Evolutionary conservation across 1,140 invertebrate species (phyloP).

Genomic region (Metopolophium dirhodum): DNA sequence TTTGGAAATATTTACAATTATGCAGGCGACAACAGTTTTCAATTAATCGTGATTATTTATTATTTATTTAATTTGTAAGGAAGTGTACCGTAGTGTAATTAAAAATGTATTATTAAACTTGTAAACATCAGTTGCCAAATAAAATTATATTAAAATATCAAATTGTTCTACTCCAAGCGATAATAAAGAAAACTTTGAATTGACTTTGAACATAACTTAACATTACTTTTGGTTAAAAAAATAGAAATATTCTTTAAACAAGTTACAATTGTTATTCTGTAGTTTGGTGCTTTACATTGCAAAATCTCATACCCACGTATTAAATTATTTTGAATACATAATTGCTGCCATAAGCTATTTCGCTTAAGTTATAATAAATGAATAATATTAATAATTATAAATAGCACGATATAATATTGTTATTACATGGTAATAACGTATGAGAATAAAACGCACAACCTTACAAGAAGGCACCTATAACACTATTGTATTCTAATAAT

Average conservation of each 20-base stretch:
- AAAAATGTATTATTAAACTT: background rate
- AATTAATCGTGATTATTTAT: background rate
- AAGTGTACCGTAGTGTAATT: background rate
- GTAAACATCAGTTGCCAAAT: background rate
- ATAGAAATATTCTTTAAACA: background rate
- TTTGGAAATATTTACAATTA: background rate
- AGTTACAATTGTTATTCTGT: background rate
- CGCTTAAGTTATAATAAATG: background rate
- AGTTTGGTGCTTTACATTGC: background rate
- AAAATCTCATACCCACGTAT: background rate
- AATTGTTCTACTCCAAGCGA: background rate
- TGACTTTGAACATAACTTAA: background rate
- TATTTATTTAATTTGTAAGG: background rate
- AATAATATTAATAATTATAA: background rate
- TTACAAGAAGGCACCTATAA: background rate
- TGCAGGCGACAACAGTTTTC: background rate
- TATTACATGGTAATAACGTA: background rate
- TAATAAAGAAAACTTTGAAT: background rate
- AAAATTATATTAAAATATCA: background rate
- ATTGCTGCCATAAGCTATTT: background rate
- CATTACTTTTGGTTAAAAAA: background rate
- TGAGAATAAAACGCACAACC: background rate
- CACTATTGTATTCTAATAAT: background rate
- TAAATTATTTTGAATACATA: background rate
- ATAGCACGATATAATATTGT: background rate